These are phyloP conservation scores for Phyllopteryx taeniolatus DNA, from an alignment of 2,113 vertebrate species.

Conservation along the genomic window DNA sequence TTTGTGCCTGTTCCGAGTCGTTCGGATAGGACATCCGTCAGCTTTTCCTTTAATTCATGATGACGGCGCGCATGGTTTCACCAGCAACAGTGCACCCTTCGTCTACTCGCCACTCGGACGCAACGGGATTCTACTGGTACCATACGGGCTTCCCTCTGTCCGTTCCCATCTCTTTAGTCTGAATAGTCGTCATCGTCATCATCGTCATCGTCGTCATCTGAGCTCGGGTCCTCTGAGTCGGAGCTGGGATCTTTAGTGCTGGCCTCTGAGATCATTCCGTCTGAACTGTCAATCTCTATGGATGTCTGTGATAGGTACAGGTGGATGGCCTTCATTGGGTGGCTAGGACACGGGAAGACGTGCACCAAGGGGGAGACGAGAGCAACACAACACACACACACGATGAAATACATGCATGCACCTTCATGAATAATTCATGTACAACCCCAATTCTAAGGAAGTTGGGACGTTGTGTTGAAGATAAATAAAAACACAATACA, in stretches of 20 bases:
- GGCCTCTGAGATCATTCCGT: constrained; percentile 61
- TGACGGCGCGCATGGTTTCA: neutral
- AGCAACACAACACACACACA: constrained; percentile 17
- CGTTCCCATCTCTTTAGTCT: constrained; percentile 28
- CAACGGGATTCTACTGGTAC: neutral
- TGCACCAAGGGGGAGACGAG: constrained; percentile 11
- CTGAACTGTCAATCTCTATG: constrained; percentile 65
- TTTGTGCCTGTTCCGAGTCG: constrained; percentile 9
- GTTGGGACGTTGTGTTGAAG: too few relatives aligned
- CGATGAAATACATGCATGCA: constrained; percentile 27
- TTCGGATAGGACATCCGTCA: constrained; percentile 9
- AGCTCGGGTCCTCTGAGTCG: constrained; percentile 44
- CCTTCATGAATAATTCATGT: constrained; percentile 38
- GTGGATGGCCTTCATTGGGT: constrained; percentile 47
- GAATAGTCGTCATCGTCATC: constrained; percentile 18
- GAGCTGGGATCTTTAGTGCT: constrained; percentile 59
- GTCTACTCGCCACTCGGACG: neutral
- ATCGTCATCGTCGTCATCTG: constrained; percentile 18
- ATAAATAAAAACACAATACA: too few relatives aligned
- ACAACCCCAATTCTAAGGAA: too few relatives aligned
- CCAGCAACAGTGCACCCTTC: constrained; percentile 8
- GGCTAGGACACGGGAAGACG: constrained; percentile 34
- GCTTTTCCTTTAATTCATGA: constrained; percentile 16
- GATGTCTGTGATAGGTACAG: constrained; percentile 55
- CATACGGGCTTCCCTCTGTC: constrained; percentile 11